Percentiles rank a stretch among this genome's conserved stretches.
phyloP scores from a whole-genome alignment of 2,888 invertebrate genomes.

The Nomada goodeniana region DNA sequence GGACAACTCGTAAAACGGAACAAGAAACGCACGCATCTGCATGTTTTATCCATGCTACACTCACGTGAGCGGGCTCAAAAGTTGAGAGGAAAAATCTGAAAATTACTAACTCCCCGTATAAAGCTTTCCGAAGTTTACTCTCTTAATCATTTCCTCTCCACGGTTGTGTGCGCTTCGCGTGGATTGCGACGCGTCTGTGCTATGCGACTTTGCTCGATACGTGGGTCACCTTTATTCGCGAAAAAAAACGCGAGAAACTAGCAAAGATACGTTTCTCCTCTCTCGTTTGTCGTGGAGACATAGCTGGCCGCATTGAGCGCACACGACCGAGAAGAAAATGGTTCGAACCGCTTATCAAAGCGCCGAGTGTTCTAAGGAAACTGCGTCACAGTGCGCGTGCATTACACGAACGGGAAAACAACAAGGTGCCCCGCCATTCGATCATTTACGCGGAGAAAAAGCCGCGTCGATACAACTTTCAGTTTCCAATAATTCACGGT shows the following conservation, averaged over 20 bases:
- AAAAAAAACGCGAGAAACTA: constrained; percentile 1
- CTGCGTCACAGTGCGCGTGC: constrained; percentile 7
- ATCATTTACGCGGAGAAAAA: not conserved
- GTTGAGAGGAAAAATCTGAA: constrained; percentile 1
- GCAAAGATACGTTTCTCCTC: not conserved
- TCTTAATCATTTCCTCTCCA: constrained; percentile 3
- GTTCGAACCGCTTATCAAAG: not conserved
- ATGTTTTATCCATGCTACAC: not conserved
- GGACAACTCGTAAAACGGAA: constrained; percentile 36
- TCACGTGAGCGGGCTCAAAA: constrained; percentile 7
- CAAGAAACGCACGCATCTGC: constrained; percentile 27
- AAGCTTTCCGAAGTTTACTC: not conserved
- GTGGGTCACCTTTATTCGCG: constrained; percentile 13
- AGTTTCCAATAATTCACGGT: not conserved
- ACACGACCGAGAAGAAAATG: not conserved
- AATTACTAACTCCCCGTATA: not conserved
- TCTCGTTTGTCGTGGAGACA: not conserved
- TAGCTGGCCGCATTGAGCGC: constrained; percentile 1
- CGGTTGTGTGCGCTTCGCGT: not conserved
- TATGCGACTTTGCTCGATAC: not conserved
- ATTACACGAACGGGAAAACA: not conserved
- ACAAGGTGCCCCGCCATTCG: not conserved
- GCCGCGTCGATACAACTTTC: not conserved
- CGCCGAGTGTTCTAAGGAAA: not conserved
- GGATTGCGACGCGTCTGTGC: not conserved